Evolutionary conservation across 37 sponge, comb jelly and placozoan genomes (phyloP).

Genomic region (Lycopodina hypogea): DNA sequence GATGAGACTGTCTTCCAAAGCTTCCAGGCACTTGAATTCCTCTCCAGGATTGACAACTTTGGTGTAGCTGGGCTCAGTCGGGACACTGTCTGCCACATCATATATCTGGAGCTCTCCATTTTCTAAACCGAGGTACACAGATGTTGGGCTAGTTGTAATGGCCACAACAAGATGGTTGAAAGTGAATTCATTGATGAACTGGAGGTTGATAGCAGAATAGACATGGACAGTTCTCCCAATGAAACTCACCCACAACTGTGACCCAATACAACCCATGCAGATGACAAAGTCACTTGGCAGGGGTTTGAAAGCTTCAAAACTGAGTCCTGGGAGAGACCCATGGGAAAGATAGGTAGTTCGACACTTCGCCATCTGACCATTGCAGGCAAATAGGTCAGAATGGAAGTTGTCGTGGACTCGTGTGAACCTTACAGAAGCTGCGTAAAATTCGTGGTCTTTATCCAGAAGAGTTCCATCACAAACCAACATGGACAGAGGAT

Average conservation of each 20-base stretch:
- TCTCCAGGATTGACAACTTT: conserved; percentile 25
- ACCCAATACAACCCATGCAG: conserved; percentile 52
- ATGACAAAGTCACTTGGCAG: conserved; percentile 45
- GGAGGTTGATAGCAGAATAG: conserved; percentile 21
- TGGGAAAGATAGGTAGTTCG: conserved; percentile 24
- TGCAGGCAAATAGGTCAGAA: conserved; percentile 52
- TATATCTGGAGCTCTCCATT: conserved; percentile 44
- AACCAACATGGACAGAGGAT: conserved; percentile 28
- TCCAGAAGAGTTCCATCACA: conserved; percentile 14
- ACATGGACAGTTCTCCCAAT: conserved; percentile 39
- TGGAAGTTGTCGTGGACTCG: conserved; percentile 8
- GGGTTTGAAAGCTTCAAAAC: neutral
- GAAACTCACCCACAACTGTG: conserved; percentile 60
- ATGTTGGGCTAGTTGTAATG: conserved; percentile 39
- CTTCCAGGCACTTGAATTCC: conserved; percentile 35
- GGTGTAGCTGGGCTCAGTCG: conserved; percentile 22
- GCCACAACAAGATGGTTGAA: conserved; percentile 27
- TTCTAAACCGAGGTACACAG: conserved; percentile 55
- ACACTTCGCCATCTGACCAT: conserved; percentile 17
- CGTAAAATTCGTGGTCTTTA: conserved; percentile 30
- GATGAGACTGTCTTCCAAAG: conserved; percentile 37
- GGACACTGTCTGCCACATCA: conserved; percentile 12
- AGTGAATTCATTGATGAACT: conserved; percentile 35
- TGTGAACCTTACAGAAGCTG: conserved; percentile 37
- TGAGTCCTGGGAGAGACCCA: conserved; percentile 44